These are phyloP conservation scores for Eupelmus urozonus DNA, from an alignment of 2,888 invertebrate species.

Conservation along the genomic window DNA sequence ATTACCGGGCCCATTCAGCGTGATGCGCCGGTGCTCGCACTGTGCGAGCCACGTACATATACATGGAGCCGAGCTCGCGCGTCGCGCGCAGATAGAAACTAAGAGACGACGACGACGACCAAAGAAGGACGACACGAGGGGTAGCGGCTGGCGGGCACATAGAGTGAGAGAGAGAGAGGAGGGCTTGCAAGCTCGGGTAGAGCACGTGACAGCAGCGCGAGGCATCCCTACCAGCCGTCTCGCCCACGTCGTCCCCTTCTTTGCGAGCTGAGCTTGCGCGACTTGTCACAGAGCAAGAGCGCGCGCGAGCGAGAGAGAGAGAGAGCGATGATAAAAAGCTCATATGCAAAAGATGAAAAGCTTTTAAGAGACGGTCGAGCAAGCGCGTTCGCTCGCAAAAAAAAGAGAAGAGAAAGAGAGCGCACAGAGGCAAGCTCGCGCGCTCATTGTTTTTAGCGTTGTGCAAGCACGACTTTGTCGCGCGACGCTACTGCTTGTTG, in stretches of 20 bases:
- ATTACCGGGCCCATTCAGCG: slow-evolving; percentile 76
- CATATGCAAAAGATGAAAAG: slow-evolving; percentile 75
- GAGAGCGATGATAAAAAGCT: slow-evolving; percentile 74
- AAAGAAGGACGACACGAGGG: slow-evolving; percentile 54
- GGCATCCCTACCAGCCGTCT: slow-evolving; percentile 45
- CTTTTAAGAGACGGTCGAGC: slow-evolving; percentile 70
- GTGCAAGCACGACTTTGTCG: slow-evolving; percentile 57
- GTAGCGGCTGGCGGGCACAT: slow-evolving; percentile 34
- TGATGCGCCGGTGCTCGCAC: slow-evolving; percentile 73
- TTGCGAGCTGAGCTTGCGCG: slow-evolving; percentile 63
- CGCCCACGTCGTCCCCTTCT: slow-evolving; percentile 41
- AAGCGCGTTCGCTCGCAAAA: slow-evolving; percentile 50
- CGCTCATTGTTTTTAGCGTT: slow-evolving; percentile 64
- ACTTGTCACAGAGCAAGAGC: slow-evolving; percentile 66
- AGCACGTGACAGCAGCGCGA: slow-evolving; percentile 57
- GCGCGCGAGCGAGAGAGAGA: too few relatives aligned
- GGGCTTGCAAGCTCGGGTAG: slow-evolving; percentile 43
- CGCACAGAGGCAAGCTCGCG: slow-evolving; percentile 51
- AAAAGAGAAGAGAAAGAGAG: slow-evolving; percentile 46
- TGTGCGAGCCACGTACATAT: slow-evolving; percentile 65
- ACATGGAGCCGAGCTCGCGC: slow-evolving; percentile 38
- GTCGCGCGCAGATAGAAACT: slow-evolving; percentile 20
- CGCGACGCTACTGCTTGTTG: slow-evolving; percentile 47
- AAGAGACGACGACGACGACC: slow-evolving; percentile 59
- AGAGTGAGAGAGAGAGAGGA: slow-evolving; percentile 3